Conservation (phyloP, 2,797 vertebrate genomes). For the Diplodus puntazzo region DNA sequence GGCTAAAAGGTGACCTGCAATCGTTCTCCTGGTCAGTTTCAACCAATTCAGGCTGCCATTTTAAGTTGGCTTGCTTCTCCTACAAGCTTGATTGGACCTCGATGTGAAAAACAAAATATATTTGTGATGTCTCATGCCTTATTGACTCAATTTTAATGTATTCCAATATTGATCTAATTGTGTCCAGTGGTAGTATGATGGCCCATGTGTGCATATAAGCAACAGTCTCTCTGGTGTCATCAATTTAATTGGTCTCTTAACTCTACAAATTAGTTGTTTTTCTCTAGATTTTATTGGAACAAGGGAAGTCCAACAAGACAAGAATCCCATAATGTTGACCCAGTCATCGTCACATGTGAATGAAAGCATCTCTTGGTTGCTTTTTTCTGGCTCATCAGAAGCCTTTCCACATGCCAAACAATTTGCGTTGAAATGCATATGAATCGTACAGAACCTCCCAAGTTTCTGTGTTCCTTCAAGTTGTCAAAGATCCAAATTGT, state of each 20-base stretch:
- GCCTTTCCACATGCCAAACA: slow-evolving; percentile 7
- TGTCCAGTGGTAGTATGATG: not conserved
- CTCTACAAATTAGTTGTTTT: too few species aligned
- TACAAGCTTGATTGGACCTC: not conserved
- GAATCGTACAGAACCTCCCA: not conserved
- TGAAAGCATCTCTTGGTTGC: slow-evolving; percentile 6
- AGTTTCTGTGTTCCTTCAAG: slow-evolving; percentile 1
- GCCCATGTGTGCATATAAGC: not conserved
- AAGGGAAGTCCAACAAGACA: not conserved
- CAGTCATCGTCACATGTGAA: slow-evolving; percentile 23
- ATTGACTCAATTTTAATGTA: not conserved
- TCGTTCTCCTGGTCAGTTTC: not conserved
- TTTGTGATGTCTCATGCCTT: not conserved
- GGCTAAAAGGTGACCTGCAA: slow-evolving; percentile 9
- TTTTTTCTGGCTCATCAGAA: not conserved
- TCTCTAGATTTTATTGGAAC: not conserved
- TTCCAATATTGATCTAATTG: not conserved
- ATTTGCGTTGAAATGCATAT: slow-evolving; percentile 3
- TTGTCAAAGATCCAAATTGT: not conserved
- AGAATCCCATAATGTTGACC: not conserved
- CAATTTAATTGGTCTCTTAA: not conserved
- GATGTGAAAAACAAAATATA: not conserved
- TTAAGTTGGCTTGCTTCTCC: slow-evolving; percentile 5
- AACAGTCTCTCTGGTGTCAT: not conserved
- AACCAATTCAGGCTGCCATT: slow-evolving; percentile 1